These are phyloP conservation scores for Ormyrus pomaceus DNA, from an alignment of 2,888 invertebrate genomes.

Conservation along the genomic window DNA sequence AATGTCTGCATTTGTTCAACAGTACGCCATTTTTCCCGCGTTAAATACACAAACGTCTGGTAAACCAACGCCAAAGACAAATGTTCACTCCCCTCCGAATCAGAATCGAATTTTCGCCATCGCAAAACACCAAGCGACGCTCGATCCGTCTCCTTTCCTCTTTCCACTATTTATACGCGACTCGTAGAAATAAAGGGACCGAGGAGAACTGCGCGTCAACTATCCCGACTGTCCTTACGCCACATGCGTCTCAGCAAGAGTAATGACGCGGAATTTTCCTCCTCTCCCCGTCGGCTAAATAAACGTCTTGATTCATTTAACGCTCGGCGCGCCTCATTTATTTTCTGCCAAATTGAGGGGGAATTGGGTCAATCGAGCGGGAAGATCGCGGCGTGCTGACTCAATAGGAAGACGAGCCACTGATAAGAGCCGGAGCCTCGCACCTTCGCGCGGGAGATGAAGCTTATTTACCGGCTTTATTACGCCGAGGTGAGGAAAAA, in stretches of 20 bases:
- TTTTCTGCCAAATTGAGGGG: slow-evolving; percentile 63
- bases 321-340: slow-evolving; percentile 46
- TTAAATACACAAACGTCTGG: slow-evolving; percentile 3
- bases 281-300: slow-evolving; percentile 63
- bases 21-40: not conserved
- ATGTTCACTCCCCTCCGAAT: slow-evolving; percentile 38
- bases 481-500: slow-evolving; percentile 57
- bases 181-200: slow-evolving; percentile 27
- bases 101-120: slow-evolving; percentile 55
- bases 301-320: slow-evolving; percentile 71
- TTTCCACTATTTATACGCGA: not conserved
- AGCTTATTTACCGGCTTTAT: slow-evolving; percentile 71
- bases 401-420: slow-evolving; percentile 34
- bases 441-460: slow-evolving; percentile 66
- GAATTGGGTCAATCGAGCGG: slow-evolving; percentile 72
- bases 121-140: slow-evolving; percentile 7
- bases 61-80: slow-evolving; percentile 35
- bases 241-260: slow-evolving; percentile 54
- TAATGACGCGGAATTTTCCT: slow-evolving; percentile 66
- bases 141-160: not conserved
- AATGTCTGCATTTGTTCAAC: not conserved
- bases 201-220: slow-evolving; percentile 9
- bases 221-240: not conserved
- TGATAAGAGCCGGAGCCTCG: slow-evolving; percentile 71
- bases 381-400: slow-evolving; percentile 55